Percentiles rank a stretch among this genome's conserved stretches.
phyloP scores from a whole-genome alignment of 2,797 vertebrate genomes.

The Microhierax caerulescens region DNA sequence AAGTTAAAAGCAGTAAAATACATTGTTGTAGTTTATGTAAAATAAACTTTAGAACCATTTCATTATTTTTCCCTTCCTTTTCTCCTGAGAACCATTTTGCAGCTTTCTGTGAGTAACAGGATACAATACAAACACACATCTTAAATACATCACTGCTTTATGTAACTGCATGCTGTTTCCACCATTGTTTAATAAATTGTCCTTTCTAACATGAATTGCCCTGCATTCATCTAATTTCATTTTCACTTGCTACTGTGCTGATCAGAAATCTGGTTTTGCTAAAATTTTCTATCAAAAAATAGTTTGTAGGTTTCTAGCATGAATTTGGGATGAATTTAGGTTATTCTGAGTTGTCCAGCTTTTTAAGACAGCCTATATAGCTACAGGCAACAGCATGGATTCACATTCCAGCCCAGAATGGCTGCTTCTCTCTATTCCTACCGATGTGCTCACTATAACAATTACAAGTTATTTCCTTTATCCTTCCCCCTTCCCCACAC shows the following conservation, averaged over 20 bases:
- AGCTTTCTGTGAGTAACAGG: background rate
- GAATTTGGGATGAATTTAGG: background rate
- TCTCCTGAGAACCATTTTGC: background rate
- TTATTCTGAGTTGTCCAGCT: background rate
- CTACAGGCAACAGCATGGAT: background rate
- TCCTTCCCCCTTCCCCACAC: background rate
- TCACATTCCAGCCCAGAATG: background rate
- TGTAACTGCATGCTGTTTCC: background rate
- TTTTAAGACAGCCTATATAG: background rate
- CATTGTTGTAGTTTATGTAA: background rate
- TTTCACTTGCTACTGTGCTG: background rate
- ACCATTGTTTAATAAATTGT: background rate
- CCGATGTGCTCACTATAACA: background rate
- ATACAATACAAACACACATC: background rate
- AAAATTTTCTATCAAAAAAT: background rate
- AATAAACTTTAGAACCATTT: background rate
- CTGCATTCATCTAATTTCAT: background rate
- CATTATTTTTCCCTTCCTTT: background rate
- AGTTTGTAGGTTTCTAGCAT: background rate
- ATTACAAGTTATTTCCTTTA: background rate
- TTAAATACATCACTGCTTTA: background rate
- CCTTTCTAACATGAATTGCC: background rate
- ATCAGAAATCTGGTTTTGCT: background rate
- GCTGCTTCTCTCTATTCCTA: background rate
- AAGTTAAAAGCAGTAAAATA: background rate